Evolutionary conservation across 2,888 invertebrate genomes (phyloP).

Genomic region (Epistrophella euchroma): DNA sequence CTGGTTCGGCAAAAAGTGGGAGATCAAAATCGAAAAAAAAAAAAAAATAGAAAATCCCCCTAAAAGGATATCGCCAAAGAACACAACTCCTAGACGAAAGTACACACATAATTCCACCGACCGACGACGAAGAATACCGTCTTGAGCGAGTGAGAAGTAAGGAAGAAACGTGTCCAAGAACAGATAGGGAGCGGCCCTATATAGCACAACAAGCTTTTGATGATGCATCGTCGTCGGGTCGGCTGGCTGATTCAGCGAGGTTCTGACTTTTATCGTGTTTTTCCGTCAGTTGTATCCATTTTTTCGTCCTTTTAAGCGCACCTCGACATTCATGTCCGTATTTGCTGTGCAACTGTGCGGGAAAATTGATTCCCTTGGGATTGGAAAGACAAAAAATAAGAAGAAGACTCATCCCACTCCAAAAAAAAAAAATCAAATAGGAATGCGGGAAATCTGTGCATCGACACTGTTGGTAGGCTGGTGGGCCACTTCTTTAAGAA

Average conservation of each 20-base stretch:
- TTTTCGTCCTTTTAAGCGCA: conserved; percentile 38
- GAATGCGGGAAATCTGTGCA: conserved; percentile 60
- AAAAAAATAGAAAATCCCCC: conserved; percentile 27
- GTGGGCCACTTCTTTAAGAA: conserved; percentile 41
- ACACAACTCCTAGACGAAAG: conserved; percentile 67
- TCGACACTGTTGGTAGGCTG: conserved; percentile 58
- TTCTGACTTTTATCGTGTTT: conserved; percentile 75
- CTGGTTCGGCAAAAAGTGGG: not conserved
- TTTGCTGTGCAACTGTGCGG: conserved; percentile 72
- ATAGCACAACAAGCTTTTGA: conserved; percentile 55
- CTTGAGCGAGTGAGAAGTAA: conserved; percentile 67
- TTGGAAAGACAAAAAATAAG: conserved; percentile 42
- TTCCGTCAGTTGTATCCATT: conserved; percentile 71
- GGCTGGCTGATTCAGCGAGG: conserved; percentile 56
- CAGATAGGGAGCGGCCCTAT: conserved; percentile 71
- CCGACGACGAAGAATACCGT: conserved; percentile 19
- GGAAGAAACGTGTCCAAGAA: conserved; percentile 72
- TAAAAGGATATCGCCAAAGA: conserved; percentile 70
- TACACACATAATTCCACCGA: conserved; percentile 62
- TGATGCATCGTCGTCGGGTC: conserved; percentile 59
- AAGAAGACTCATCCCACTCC: not conserved
- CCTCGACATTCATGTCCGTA: conserved; percentile 64
- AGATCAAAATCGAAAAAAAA: not conserved
- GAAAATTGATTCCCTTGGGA: conserved; percentile 74
- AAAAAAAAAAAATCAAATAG: not conserved